phyloP scores from a whole-genome alignment of 2,113 vertebrate genomes.

The Haliaeetus leucogaster region DNA sequence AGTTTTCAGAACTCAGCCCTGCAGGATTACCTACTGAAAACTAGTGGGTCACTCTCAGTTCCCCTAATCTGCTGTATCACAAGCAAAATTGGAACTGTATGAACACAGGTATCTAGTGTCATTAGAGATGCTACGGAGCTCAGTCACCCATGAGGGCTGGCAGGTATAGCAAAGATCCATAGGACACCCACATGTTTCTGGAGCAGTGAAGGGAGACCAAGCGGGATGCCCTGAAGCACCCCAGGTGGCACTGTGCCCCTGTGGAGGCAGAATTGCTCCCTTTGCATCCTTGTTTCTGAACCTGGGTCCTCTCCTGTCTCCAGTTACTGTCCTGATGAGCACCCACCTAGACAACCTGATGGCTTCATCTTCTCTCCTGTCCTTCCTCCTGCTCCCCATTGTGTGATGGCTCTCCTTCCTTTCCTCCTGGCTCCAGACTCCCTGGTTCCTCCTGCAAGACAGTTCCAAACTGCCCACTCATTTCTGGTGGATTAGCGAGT shows the following conservation, averaged over 20 bases:
- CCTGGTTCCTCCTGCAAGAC: neutral
- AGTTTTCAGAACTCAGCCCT: neutral
- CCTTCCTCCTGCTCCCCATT: fast-evolving
- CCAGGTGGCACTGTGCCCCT: neutral
- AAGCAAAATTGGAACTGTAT: neutral
- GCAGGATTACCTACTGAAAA: neutral
- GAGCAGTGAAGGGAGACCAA: neutral
- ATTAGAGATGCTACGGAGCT: neutral
- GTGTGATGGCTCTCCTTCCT: neutral
- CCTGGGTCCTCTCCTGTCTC: neutral
- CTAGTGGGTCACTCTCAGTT: neutral
- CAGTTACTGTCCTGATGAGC: neutral
- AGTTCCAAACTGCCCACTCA: neutral
- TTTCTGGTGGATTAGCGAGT: neutral
- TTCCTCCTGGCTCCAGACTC: neutral
- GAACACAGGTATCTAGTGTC: neutral
- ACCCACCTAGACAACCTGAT: neutral
- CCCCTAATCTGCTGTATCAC: neutral
- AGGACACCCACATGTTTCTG: neutral
- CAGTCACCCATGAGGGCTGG: neutral
- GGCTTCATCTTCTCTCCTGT: neutral
- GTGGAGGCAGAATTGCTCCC: neutral
- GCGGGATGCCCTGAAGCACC: neutral
- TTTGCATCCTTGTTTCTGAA: neutral
- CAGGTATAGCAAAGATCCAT: neutral